These are phyloP conservation scores for Oreochromis mossambicus DNA, from an alignment of 2,797 vertebrate species.

Conservation along the genomic window DNA sequence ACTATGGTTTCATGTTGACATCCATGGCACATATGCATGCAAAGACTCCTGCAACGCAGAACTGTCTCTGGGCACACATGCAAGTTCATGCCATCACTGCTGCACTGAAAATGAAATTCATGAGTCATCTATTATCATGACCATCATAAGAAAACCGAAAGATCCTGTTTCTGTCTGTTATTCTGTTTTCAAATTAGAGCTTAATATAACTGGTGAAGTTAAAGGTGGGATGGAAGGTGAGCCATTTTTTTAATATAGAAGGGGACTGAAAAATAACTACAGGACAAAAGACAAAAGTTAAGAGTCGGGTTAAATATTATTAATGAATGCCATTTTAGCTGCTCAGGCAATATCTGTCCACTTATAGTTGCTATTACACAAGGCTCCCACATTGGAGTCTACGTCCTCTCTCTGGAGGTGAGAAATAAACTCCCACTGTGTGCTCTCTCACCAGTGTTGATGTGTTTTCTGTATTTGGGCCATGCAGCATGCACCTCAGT, in stretches of 20 bases:
- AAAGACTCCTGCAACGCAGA: not conserved
- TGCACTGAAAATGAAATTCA: not conserved
- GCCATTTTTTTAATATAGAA: not conserved
- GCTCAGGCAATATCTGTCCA: not conserved
- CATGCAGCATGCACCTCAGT: not conserved
- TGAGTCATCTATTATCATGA: not conserved
- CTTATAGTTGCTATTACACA: not conserved
- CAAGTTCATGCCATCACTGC: not conserved
- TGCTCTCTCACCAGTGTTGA: not conserved
- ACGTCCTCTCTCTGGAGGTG: not conserved
- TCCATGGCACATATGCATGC: not conserved
- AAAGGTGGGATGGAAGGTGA: not conserved
- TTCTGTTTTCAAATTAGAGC: not conserved
- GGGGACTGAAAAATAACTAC: not conserved
- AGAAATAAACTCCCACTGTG: not conserved
- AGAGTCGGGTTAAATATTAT: not conserved
- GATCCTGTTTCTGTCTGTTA: not conserved
- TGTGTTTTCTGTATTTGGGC: not conserved
- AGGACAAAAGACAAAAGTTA: not conserved
- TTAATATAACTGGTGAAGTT: not conserved
- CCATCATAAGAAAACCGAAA: not conserved
- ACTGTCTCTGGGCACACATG: not conserved
- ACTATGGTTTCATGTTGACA: not conserved
- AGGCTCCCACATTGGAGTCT: not conserved
- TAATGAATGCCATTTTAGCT: not conserved